Evolutionary conservation across 2,888 invertebrate species (phyloP), one percentile per base, ranked within the genome.

Genomic region (Cephus rjabovi): DNA sequence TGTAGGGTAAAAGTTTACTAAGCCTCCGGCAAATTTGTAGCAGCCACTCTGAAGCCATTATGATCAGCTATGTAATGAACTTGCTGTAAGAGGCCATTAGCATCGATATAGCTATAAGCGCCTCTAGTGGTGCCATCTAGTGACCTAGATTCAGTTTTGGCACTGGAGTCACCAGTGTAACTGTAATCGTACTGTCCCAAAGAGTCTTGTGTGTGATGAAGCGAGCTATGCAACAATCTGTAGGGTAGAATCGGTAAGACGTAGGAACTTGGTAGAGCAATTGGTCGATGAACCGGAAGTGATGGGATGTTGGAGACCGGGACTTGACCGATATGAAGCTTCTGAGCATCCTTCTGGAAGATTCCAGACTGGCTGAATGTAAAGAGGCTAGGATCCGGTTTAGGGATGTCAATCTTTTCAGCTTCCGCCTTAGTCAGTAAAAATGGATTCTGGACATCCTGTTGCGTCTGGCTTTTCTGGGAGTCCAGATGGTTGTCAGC

Each of bases 91-190:
- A 94, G 91, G 3, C 95, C 95, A 86, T 95, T 93, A 30, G 94
- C 94, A 88, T 95, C 95, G 78, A 95, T 93, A 88, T 95, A 95
- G 69, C 95, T 94, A 88, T 95, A 95, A 73, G 94, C 94, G 75
- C 95, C 95, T 79, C 93, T 93, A 6, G 94, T 94, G 30, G 94
- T 93, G 23, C 95, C 95, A 86, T 95, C 94, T 78, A 93, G 92
- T 6, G 93, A 92, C 79, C 94, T 93, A 0, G 93, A 92, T 90
- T 95, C 95, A 35, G 93, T 92, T 88, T 95, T 95, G 82, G 95
- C 93, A 83, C 94, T 94, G 75, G 94, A 93, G 78, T 95, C 95
- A 82, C 94, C 94, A 23, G 93, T 91, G 89, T 95, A 95, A 35
- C 95, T 95, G 87, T 94, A 94, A 79, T 92, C 92, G 89, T 94